Evolutionary conservation across 2,113 vertebrate genomes (phyloP), one percentile per base, ranked within the genome.

Genomic region (Thomomys bottae): DNA sequence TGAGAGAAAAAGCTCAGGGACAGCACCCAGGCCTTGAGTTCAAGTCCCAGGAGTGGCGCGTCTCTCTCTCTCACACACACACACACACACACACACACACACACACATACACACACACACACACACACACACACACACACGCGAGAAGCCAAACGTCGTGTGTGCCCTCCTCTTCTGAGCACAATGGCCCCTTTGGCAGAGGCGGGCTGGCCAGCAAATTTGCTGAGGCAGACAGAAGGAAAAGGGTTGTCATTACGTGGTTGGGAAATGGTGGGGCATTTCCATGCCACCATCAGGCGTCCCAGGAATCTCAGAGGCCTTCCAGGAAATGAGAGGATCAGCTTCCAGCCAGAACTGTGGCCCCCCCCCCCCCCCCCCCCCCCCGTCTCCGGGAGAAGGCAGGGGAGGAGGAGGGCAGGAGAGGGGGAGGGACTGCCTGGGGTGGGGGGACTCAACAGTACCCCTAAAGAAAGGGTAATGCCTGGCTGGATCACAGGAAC

Each of bases 181-280:
- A 71, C 61, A 93, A 88, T 80, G n/a, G 7, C 86, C 84, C 78
- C 24, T 3, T 88, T 97, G 42, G 93, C 82, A 85, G 81, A 94
- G 95, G 96, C 97, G 97, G 97, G 97, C 96, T 95, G 97, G 94
- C 95, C 96, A 97, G 97, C 96, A 90, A 95, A 70, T 98, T 97
- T 98, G 97, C 97, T 98, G 96, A 97, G 92, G 97, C 97, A 97
- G 97, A 93, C 97, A 97, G 98, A 98, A 97, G 97, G 96, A 96
- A 98, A 98, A 98, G 98, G 98, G 98, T 93, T 98, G 96, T 98
- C 97, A 97, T 97, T 98, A 98, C 96, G 98, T 98, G 98, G 98
- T 98, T 94, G 97, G 97, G 98, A 97, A 97, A 98, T 98, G 97
- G 97, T 95, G 95, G 98, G 97, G 96, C 97, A 96, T 97, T 96